Evolutionary conservation across 2,797 vertebrate genomes (phyloP).

Genomic region (Eulemur coronatus): DNA sequence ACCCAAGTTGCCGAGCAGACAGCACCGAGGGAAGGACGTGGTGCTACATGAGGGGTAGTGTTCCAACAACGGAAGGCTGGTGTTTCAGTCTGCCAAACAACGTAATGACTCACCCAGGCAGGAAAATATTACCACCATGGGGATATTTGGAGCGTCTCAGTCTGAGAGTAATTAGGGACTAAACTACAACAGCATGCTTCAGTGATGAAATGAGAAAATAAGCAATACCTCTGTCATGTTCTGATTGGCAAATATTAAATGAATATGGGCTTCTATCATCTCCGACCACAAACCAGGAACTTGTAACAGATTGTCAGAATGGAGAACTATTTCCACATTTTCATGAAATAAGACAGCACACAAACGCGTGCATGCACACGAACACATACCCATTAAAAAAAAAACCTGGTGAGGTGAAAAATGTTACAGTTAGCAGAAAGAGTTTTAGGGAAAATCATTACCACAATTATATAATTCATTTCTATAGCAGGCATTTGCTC

Average conservation of each 20-base stretch:
- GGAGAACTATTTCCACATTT: conserved; percentile 76
- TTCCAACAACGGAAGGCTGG: conserved; percentile 90
- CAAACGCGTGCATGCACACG: neutral
- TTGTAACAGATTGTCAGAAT: conserved; percentile 80
- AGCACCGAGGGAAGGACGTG: conserved; percentile 82
- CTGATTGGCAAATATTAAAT: conserved; percentile 86
- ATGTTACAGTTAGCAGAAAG: conserved; percentile 81
- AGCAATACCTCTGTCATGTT: conserved; percentile 89
- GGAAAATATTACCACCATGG: conserved; percentile 96
- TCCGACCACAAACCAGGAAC: conserved; percentile 83
- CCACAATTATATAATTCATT: conserved; percentile 83
- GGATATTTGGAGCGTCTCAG: conserved; percentile 94
- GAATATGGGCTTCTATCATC: conserved; percentile 84
- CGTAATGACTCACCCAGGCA: conserved; percentile 95
- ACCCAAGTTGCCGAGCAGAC: conserved; percentile 85
- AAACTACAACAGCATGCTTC: conserved; percentile 94
- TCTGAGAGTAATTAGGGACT: conserved; percentile 96
- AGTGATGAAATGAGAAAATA: conserved; percentile 89
- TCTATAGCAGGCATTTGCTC: conserved; percentile 80
- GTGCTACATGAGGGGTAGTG: conserved; percentile 85
- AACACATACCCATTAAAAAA: neutral
- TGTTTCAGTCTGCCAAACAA: conserved; percentile 93
- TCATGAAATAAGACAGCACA: conserved; percentile 75
- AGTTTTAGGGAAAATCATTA: conserved; percentile 84
- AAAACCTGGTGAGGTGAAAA: conserved; percentile 79